phyloP scores from a whole-genome alignment of 2,888 invertebrate genomes.

The Apomyelois bistriatella region DNA sequence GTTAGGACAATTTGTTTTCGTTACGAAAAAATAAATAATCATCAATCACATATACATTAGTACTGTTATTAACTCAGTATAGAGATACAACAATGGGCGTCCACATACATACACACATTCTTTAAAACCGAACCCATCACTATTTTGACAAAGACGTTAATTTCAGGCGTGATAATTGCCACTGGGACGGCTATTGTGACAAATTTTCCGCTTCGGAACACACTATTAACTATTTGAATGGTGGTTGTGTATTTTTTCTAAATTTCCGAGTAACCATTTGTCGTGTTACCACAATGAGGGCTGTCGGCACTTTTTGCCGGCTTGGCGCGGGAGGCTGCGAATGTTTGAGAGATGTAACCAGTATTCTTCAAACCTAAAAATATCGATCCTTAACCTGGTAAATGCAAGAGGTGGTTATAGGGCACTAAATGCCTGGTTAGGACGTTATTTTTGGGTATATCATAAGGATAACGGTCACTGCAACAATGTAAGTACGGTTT shows the following conservation, averaged over 20 bases:
- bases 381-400: too few relatives aligned
- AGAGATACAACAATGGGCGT: too few relatives aligned
- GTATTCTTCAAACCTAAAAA: too few relatives aligned
- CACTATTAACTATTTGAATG: conserved; percentile 67
- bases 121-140: conserved; percentile 14
- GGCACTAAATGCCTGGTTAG: too few relatives aligned
- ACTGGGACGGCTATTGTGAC: conserved; percentile 57
- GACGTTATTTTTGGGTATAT: too few relatives aligned
- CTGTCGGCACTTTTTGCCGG: conserved; percentile 55
- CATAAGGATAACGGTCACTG: too few relatives aligned
- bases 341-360: neutral
- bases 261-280: conserved; percentile 54
- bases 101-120: neutral
- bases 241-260: conserved; percentile 37
- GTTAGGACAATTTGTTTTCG: too few relatives aligned
- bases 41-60: too few relatives aligned
- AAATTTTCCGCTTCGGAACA: conserved; percentile 67
- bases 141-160: conserved; percentile 59
- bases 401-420: too few relatives aligned
- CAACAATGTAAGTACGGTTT: too few relatives aligned
- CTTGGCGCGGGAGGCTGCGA: conserved; percentile 6
- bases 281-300: conserved; percentile 41
- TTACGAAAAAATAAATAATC: too few relatives aligned
- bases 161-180: conserved; percentile 71
- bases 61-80: too few relatives aligned